A percentile compares a stretch with the other conserved stretches of the same genome.
These are phyloP conservation scores for Archips crataeganus DNA, from an alignment of 2,888 invertebrate genomes.

Conservation along the genomic window DNA sequence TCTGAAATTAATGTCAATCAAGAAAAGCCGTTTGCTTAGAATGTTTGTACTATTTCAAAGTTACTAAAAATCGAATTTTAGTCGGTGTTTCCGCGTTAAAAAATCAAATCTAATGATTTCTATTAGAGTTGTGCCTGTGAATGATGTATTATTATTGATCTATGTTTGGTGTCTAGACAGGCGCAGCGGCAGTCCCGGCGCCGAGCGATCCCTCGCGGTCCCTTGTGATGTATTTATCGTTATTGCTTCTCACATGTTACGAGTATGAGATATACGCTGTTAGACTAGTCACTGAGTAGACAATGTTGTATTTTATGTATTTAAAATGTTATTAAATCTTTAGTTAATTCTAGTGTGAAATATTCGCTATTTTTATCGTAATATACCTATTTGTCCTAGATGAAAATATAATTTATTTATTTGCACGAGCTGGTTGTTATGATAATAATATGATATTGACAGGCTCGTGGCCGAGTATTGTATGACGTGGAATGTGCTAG, in stretches of 20 bases:
- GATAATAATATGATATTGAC: neutral
- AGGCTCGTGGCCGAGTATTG: slow-evolving; percentile 37
- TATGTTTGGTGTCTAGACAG: neutral
- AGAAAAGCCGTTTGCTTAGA: no score
- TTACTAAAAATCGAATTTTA: no score
- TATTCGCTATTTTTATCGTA: slow-evolving; percentile 76
- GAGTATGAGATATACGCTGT: slow-evolving; percentile 74
- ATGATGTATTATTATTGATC: neutral
- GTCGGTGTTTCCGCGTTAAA: no score
- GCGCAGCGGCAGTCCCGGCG: slow-evolving; percentile 29
- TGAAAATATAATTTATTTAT: slow-evolving; percentile 76
- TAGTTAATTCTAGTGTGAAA: slow-evolving; percentile 80
- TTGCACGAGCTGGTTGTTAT: slow-evolving; percentile 64
- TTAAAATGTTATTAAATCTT: slow-evolving; percentile 80
- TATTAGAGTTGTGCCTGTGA: neutral
- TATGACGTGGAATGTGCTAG: slow-evolving; percentile 56
- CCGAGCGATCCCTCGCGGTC: slow-evolving; percentile 51
- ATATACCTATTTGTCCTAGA: slow-evolving; percentile 66
- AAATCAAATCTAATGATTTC: no score
- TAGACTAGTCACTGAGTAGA: slow-evolving; percentile 85
- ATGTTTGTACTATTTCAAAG: no score
- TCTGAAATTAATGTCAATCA: no score
- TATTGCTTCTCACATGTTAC: slow-evolving; percentile 76
- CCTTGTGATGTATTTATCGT: slow-evolving; percentile 78
- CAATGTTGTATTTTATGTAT: slow-evolving; percentile 81